Evolutionary conservation across 2,888 invertebrate species (phyloP), one percentile per base, ranked within the genome.

Genomic region (Cheilosia variabilis): DNA sequence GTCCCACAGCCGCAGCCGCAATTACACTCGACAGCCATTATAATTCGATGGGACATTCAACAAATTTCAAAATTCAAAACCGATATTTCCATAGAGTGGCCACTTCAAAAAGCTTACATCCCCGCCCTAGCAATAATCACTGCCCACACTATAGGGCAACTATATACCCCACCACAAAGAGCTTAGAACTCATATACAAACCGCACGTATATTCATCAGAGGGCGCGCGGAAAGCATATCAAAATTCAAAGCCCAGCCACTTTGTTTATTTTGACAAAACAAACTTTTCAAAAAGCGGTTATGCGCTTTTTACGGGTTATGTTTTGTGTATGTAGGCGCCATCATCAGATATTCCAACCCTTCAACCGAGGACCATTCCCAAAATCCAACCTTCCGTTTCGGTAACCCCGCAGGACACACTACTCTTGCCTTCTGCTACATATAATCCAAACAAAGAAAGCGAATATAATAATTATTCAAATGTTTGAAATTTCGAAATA

Each of bases 201-300:
- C 62, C 52, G 41, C 22, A 57, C 58, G 31, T 47, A 62, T 50
- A 62, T 50, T 60, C 52, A 13, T 37, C 19, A 19, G 5, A 27
- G 41, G 31, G 13, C 45, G 69, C 58, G 41, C 37, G 19, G 73
- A 41, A 22, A 53, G 47, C 55, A 66, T 76, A 86, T 80, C 80
- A 72, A 76, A 71, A 76, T 77, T 77, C 72, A 72, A 81, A 71
- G 66, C 76, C 68, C 50, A 27, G 55, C 65, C 72, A 81, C 72
- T 81, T 81, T 86, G 86, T 86, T 86, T 86, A 80, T 86, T 81
- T 81, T 86, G 72, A 63, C 66, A 86, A 76, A 86, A 81, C 72
- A 86, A 81, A 86, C 76, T 86, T 84, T 86, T 77, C 72, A 66
- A 72, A 86, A 81, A 76, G 80, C 57, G 52, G 66, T 77, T 86